Base-by-base conservation (phyloP, 2,113 vertebrate species). In the Notechis scutatus region DNA sequence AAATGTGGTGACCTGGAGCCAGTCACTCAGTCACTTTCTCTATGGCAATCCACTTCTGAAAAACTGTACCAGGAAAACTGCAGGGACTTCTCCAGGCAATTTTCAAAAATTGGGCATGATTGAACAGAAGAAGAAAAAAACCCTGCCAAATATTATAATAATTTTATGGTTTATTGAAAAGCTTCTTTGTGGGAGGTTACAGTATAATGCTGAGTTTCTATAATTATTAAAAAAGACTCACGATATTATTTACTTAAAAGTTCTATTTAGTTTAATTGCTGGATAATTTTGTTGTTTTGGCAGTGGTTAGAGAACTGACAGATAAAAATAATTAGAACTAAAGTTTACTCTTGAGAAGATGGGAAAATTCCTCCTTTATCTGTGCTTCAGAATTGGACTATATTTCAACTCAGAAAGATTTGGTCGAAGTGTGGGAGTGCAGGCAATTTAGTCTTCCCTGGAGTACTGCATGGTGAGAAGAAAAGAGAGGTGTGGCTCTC, bases 401-500 rank as follows among this genome's bases (percentile, higher is more conserved):
- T 61, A 0, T 1, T n/a, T 39, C 61, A 87, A 29, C 34, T 29
- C 92, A 93, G 55, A 1, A 2, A 92, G 47, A 94, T 3, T 4
- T 52, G 61, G 15, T 69, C 9, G 1, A 87, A 74, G 91, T 69
- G 94, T 88, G 64, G 88, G 89, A 94, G 94, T 42, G 24, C 85
- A 15, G 93, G 93, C 6, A 3, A 95, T 95, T 94, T 92, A 94
- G 94, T 14, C 96, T 96, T 94, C 95, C 96, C 95, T 24, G 34
- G 74, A 1, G 93, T 94, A 95, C 88, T 95, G 95, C 95, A 93
- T 95, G 94, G 91, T 52, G 69, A 90, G 92, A 87, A 93, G 90
- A 92, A 91, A 91, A 89, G 39, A 87, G 74, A 95, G 97, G 95
- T 96, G 95, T 96, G 96, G 94, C 93, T 95, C 61, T 89, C 29